Percentiles rank a stretch among this genome's conserved stretches.
Conservation (phyloP, 2,888 invertebrate species). For the Caenorhabditis zanzibari region DNA sequence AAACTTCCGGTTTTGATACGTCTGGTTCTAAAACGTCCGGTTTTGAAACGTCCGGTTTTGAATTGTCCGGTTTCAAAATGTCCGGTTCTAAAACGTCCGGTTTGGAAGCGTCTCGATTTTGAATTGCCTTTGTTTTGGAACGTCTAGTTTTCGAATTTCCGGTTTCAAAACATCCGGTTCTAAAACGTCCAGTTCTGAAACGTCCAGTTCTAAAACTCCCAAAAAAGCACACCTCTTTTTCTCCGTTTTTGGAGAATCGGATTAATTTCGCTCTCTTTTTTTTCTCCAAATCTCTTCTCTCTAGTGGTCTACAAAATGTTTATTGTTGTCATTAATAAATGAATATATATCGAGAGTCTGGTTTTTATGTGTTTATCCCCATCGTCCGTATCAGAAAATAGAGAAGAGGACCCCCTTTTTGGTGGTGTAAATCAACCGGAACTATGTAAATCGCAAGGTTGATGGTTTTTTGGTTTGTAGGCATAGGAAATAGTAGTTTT, state of each 20-base stretch:
- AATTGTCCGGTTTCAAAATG: too few relatives aligned
- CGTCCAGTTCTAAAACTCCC: background rate
- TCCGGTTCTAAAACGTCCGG: too few relatives aligned
- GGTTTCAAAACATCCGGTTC: background rate
- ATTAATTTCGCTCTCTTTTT: constrained; percentile 6
- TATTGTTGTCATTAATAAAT: constrained; percentile 38
- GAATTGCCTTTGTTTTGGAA: too few relatives aligned
- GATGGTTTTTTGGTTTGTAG: too few relatives aligned
- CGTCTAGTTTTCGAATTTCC: background rate
- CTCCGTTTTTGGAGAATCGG: constrained; percentile 18
- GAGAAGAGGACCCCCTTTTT: too few relatives aligned
- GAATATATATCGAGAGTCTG: background rate
- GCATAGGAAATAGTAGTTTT: too few relatives aligned
- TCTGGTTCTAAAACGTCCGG: too few relatives aligned
- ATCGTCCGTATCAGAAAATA: too few relatives aligned
- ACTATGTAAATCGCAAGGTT: background rate
- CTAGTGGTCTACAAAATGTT: constrained; percentile 20
- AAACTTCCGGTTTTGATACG: too few relatives aligned
- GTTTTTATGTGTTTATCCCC: background rate
- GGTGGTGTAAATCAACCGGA: background rate
- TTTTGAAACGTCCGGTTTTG: too few relatives aligned
- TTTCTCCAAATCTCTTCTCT: background rate
- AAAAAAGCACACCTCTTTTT: constrained; percentile 17
- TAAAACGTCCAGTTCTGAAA: too few relatives aligned
- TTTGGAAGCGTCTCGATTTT: too few relatives aligned